These are phyloP conservation scores for Loriculus beryllinus DNA, from an alignment of 2,797 vertebrate genomes.

Conservation along the genomic window DNA sequence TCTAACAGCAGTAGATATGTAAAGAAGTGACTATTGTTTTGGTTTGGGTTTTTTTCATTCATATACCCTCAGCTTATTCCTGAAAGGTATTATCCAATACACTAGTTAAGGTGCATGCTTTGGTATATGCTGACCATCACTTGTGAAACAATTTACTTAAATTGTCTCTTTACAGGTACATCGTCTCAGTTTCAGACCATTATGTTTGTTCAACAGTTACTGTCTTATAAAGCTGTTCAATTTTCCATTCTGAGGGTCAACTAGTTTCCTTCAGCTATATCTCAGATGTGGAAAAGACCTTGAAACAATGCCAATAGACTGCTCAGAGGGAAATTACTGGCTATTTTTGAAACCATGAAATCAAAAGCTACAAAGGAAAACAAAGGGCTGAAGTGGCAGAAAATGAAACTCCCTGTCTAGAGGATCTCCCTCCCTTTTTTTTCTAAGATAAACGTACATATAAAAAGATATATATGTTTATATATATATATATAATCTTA, in stretches of 20 bases:
- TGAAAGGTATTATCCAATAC: background rate
- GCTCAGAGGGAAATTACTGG: background rate
- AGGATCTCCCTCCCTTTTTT: too few relatives aligned
- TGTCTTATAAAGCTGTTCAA: background rate
- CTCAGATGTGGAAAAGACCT: background rate
- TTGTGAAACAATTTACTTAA: background rate
- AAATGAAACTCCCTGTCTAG: background rate
- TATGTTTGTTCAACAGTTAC: background rate
- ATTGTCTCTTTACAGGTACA: background rate
- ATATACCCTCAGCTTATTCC: background rate
- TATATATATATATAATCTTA: background rate
- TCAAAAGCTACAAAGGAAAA: background rate
- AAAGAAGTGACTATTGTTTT: background rate
- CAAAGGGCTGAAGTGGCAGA: background rate
- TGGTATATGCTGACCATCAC: background rate
- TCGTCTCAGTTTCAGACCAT: background rate
- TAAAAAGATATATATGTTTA: background rate
- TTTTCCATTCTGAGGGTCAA: background rate
- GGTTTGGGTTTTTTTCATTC: background rate
- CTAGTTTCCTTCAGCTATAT: background rate
- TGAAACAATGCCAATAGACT: background rate
- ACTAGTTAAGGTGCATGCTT: background rate
- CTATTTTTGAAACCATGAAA: background rate
- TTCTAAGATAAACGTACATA: background rate
- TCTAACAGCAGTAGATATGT: background rate